Percentiles rank a stretch among this genome's conserved stretches.
Evolutionary conservation across 2,797 vertebrate species (phyloP).

Genomic region (Sebastiscus albofasciatus): DNA sequence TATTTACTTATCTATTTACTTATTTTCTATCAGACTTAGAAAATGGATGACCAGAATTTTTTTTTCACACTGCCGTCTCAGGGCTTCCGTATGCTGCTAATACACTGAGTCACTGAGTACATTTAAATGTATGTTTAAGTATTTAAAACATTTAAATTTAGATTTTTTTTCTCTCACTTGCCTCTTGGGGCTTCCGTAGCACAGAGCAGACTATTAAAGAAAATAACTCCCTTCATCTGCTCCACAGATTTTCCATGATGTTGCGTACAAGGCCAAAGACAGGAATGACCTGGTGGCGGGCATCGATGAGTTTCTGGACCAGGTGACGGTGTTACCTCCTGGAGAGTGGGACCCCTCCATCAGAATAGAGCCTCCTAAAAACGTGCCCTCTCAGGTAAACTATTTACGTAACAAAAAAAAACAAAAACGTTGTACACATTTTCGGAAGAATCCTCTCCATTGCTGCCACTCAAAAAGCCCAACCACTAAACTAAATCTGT

Average conservation of each 20-base stretch:
- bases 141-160: too few species aligned
- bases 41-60: background rate
- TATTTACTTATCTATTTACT: too few species aligned
- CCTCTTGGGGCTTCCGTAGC: background rate
- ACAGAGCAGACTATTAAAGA: background rate
- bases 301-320: conserved; percentile 98
- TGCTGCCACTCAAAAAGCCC: background rate
- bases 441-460: background rate
- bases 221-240: background rate
- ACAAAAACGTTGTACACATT: background rate
- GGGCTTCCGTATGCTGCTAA: too few species aligned
- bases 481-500: background rate
- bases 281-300: conserved; percentile 96
- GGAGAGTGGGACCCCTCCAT: conserved; percentile 99
- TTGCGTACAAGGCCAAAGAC: conserved; percentile 99
- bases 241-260: conserved; percentile 94
- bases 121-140: too few species aligned
- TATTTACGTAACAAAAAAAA: background rate
- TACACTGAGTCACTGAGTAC: too few species aligned
- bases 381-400: conserved; percentile 95
- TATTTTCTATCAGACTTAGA: background rate
- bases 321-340: conserved; percentile 97
- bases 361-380: conserved; percentile 98
- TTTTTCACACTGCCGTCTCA: too few species aligned
- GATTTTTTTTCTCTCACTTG: background rate